These are phyloP conservation scores for Gymnorhina tibicen DNA, from an alignment of 2,113 vertebrate species.

Conservation along the genomic window DNA sequence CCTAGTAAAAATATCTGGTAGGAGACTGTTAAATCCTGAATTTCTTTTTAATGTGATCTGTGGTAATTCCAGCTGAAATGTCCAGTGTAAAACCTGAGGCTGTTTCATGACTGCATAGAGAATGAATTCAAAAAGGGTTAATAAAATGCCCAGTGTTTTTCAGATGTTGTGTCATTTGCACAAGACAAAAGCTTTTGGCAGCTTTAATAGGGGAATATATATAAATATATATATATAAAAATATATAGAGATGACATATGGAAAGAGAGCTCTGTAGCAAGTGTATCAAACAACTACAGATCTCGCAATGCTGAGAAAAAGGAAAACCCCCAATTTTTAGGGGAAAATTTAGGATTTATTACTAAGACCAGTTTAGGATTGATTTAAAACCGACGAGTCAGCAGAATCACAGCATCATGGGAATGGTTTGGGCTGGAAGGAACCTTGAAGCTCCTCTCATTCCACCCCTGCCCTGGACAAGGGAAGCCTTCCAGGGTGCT, in stretches of 20 bases:
- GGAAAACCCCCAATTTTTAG: background rate
- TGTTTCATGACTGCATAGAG: background rate
- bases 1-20: background rate
- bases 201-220: background rate
- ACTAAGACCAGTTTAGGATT: background rate
- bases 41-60: background rate
- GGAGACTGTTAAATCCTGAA: background rate
- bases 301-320: background rate
- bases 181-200: background rate
- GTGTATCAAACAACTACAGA: background rate
- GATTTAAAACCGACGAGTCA: background rate
- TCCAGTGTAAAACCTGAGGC: background rate
- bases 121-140: background rate
- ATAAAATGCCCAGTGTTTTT: background rate
- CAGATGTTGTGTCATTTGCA: background rate
- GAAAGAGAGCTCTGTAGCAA: background rate
- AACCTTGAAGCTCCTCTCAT: background rate
- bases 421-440: background rate
- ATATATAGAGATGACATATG: background rate
- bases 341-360: background rate
- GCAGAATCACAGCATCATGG: background rate
- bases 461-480: background rate
- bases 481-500: background rate
- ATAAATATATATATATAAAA: background rate
- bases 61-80: background rate